These are phyloP conservation scores for Pithys albifrons DNA, from an alignment of 2,113 vertebrate species.

Conservation along the genomic window DNA sequence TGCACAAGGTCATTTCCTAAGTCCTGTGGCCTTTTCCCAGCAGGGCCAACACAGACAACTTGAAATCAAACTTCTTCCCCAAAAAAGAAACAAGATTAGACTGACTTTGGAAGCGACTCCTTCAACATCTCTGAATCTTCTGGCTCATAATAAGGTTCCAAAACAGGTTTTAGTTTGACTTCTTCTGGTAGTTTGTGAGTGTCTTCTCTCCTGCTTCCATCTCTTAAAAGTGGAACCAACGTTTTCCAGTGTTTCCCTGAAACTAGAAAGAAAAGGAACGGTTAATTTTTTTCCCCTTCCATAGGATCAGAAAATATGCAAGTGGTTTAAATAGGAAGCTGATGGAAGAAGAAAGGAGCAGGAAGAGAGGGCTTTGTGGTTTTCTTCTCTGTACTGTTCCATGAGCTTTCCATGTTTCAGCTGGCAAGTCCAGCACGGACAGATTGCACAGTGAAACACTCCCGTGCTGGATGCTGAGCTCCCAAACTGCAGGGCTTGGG, in stretches of 20 bases:
- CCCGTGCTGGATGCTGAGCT: neutral
- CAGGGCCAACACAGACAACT: neutral
- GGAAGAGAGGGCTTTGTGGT: neutral
- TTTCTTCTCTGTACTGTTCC: neutral
- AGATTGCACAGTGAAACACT: neutral
- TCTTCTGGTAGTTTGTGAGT: slow-evolving; percentile 61
- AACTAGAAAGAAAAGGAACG: slow-evolving; percentile 44
- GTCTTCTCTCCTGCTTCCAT: slow-evolving; percentile 75
- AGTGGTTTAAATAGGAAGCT: neutral
- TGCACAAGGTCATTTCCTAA: neutral
- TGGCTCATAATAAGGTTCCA: slow-evolving; percentile 68
- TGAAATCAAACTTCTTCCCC: neutral
- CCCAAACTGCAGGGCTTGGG: neutral
- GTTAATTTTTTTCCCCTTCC: neutral
- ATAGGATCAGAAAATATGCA: neutral
- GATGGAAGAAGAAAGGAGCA: neutral
- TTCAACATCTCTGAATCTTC: slow-evolving; percentile 66
- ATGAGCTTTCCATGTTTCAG: neutral
- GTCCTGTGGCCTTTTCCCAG: neutral
- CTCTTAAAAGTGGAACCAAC: slow-evolving; percentile 76
- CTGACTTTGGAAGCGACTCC: slow-evolving; percentile 64
- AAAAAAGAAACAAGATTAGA: slow-evolving; percentile 1
- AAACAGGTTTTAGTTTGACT: slow-evolving; percentile 67
- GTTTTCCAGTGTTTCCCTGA: slow-evolving; percentile 82
- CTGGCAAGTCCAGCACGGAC: neutral